Percentiles rank a stretch among this genome's conserved stretches.
Conservation (phyloP, 2,888 invertebrate genomes). For the Dryobotodes eremita region DNA sequence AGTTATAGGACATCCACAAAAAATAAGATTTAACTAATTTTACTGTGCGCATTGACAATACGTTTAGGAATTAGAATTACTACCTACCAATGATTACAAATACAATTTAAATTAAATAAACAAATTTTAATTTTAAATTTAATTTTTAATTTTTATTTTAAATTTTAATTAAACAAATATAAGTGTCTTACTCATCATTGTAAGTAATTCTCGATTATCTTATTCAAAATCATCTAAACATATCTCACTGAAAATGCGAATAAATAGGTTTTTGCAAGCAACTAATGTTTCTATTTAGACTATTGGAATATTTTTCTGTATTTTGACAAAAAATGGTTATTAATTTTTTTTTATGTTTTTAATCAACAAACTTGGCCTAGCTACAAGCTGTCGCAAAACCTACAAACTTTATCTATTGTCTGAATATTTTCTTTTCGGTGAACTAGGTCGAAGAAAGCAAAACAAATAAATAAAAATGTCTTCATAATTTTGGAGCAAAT, state of each 20-base stretch:
- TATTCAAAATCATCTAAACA: not conserved
- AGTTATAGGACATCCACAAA: constrained; percentile 74
- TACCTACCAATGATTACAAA: constrained; percentile 69
- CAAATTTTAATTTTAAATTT: too few species aligned
- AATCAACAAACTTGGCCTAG: not conserved
- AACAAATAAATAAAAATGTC: not conserved
- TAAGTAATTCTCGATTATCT: not conserved
- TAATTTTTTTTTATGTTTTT: not conserved
- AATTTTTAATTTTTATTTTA: too few species aligned
- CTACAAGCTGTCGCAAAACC: not conserved
- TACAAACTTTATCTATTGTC: not conserved
- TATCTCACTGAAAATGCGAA: not conserved
- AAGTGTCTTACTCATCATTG: not conserved
- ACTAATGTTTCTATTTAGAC: not conserved
- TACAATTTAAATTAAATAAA: too few species aligned
- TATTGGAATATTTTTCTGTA: not conserved
- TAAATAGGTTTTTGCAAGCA: too few species aligned
- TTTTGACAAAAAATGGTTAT: not conserved
- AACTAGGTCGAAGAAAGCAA: not conserved
- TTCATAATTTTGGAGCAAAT: constrained; percentile 16
- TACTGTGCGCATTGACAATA: constrained; percentile 88
- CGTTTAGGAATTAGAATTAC: constrained; percentile 80
- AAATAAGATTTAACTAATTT: constrained; percentile 76
- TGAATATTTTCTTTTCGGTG: not conserved
- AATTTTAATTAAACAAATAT: constrained; percentile 12